A percentile compares a stretch with the other conserved stretches of the same genome.
These are phyloP conservation scores for Galaxea fascicularis DNA, from an alignment of 92 coral and sea anemone species.

Conservation along the genomic window DNA sequence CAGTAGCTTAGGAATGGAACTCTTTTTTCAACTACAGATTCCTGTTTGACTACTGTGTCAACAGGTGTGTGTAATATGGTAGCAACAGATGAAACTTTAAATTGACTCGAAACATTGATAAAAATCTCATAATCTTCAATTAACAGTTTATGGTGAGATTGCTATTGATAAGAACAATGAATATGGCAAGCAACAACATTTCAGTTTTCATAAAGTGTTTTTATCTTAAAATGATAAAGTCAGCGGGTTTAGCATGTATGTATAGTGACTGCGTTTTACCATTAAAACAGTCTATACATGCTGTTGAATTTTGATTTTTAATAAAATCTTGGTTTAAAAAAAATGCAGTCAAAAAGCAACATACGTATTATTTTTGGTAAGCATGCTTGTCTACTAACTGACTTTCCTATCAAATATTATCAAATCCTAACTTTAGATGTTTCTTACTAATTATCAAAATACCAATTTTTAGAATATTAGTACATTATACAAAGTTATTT, in stretches of 20 bases:
- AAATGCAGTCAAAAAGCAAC: no score
- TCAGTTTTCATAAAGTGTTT: background rate
- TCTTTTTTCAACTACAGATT: background rate
- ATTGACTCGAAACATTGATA: conserved; percentile 14
- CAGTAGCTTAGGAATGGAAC: background rate
- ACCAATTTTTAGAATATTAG: background rate
- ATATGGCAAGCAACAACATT: background rate
- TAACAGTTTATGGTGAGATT: conserved; percentile 1
- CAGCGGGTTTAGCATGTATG: background rate
- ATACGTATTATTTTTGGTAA: no score
- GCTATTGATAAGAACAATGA: conserved; percentile 9
- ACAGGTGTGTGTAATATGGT: conserved; percentile 17
- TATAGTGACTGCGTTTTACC: background rate
- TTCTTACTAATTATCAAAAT: no score
- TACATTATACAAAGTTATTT: background rate
- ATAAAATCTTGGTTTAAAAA: no score
- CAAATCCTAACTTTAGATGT: no score
- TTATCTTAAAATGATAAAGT: background rate
- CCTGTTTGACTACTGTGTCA: background rate
- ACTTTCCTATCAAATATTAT: no score
- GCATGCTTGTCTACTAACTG: no score
- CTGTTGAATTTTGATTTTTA: background rate
- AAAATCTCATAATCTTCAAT: conserved; percentile 35
- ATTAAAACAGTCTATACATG: background rate
- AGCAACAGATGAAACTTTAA: background rate